Evolutionary conservation across 2,113 vertebrate genomes (phyloP), one percentile per base, ranked within the genome.

Genomic region (Cyprinus carpio): DNA sequence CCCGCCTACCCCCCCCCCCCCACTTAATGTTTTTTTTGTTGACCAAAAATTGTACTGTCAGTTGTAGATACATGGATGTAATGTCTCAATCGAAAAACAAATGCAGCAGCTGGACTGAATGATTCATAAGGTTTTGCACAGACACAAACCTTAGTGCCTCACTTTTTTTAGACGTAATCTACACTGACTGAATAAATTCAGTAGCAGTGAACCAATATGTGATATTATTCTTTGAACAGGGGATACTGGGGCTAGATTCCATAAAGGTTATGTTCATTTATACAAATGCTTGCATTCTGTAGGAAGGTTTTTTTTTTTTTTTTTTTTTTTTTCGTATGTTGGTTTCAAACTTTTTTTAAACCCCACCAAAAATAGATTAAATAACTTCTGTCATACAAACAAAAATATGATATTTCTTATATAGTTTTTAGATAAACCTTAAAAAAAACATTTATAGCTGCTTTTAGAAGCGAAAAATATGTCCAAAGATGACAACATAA

Each of bases 1-100:
- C n/a, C n/a, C n/a, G n/a, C n/a, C n/a, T n/a, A n/a, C n/a, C n/a
- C n/a, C n/a, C n/a, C n/a, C n/a, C n/a, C n/a, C n/a, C n/a, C n/a
- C n/a, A n/a, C n/a, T n/a, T n/a, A n/a, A n/a, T n/a, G n/a, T n/a
- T n/a, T n/a, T n/a, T n/a, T n/a, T n/a, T n/a, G n/a, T n/a, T 74
- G 18, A 31, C 43, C 23, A 6, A 23, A 1, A 74, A 46, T 76
- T 8, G 49, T 84, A 79, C 49, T 83, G 18, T 29, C 62, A 46
- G 9, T 64, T 79, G 71, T 58, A 58, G 29, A 85, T 78, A 46
- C 15, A 34, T 78, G 34, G 11, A 29, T 82, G n/a, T 62, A 69
- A 69, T 79, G 72, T 25, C 25, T 31, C 43, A 34, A 4, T 11
- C 78, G n/a, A 29, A 20, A 56, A 56, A 56, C 18, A 56, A 56